Evolutionary conservation across 2,113 vertebrate species (phyloP).

Genomic region (Lampris incognitus): DNA sequence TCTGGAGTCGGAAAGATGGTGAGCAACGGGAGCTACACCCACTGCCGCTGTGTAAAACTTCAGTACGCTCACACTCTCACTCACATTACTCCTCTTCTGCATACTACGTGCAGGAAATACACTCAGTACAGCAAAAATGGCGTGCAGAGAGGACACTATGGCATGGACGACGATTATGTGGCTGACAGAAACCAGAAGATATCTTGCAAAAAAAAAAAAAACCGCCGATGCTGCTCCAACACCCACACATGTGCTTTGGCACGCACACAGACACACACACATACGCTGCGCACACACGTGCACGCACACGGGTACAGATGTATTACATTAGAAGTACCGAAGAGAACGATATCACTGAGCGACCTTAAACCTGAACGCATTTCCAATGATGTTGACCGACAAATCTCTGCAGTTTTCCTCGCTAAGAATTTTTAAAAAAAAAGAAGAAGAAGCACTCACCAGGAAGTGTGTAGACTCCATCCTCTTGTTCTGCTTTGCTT

Average conservation of each 20-base stretch:
- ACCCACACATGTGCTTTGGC: constrained; percentile 36
- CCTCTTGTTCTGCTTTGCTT: constrained; percentile 54
- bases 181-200: constrained; percentile 24
- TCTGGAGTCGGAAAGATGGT: constrained; percentile 30
- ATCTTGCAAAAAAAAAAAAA: constrained; percentile 42
- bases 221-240: constrained; percentile 39
- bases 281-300: constrained; percentile 29
- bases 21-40: constrained; percentile 34
- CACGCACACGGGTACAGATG: constrained; percentile 64
- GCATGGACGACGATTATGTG: constrained; percentile 40
- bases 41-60: constrained; percentile 44
- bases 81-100: constrained; percentile 34
- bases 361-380: constrained; percentile 38
- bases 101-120: constrained; percentile 10
- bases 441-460: constrained; percentile 67
- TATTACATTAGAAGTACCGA: constrained; percentile 53
- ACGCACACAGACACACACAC: constrained; percentile 29
- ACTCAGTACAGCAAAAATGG: constrained; percentile 7
- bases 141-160: constrained; percentile 13
- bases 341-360: constrained; percentile 54
- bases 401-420: constrained; percentile 37
- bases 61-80: constrained; percentile 25
- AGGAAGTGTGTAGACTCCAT: constrained; percentile 66
- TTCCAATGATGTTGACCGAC: constrained; percentile 38
- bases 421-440: constrained; percentile 27